Percentiles rank a stretch among this genome's conserved stretches.
Evolutionary conservation across 2,797 vertebrate species (phyloP).

Genomic region (Enteromius fasciolatus): DNA sequence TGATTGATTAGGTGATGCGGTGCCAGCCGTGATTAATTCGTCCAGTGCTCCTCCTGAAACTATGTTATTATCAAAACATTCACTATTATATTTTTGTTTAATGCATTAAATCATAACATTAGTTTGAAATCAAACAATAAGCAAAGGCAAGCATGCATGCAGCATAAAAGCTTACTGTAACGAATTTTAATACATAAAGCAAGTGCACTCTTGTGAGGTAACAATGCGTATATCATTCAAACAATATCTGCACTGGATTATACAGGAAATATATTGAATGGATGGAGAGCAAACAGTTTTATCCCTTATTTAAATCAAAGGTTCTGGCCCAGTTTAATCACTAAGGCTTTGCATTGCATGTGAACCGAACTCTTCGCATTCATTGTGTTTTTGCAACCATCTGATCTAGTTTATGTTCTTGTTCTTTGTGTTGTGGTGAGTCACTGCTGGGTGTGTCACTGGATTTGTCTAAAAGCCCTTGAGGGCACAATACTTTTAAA

Average conservation of each 20-base stretch:
- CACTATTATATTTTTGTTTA: not conserved
- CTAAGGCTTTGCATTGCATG: not conserved
- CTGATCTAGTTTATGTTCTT: not conserved
- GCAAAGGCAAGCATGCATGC: not conserved
- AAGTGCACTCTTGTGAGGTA: not conserved
- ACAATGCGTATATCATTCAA: not conserved
- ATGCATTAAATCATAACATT: not conserved
- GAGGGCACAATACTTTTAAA: conserved; percentile 3
- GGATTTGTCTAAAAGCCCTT: conserved; percentile 36
- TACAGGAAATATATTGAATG: not conserved
- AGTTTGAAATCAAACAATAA: not conserved
- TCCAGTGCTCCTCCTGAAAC: no score
- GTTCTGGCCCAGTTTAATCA: not conserved
- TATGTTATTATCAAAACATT: no score
- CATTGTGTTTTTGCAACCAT: conserved; percentile 8
- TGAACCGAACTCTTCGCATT: not conserved
- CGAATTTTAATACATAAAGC: not conserved
- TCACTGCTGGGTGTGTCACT: conserved; percentile 31
- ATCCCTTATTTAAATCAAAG: not conserved
- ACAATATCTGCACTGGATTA: not conserved
- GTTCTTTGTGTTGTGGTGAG: conserved; percentile 34
- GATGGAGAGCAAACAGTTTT: not conserved
- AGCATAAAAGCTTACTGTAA: not conserved
- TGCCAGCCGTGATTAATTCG: no score
- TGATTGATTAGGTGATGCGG: no score